Conservation (phyloP, 2,888 invertebrate species). For the Liodrosophila aerea region DNA sequence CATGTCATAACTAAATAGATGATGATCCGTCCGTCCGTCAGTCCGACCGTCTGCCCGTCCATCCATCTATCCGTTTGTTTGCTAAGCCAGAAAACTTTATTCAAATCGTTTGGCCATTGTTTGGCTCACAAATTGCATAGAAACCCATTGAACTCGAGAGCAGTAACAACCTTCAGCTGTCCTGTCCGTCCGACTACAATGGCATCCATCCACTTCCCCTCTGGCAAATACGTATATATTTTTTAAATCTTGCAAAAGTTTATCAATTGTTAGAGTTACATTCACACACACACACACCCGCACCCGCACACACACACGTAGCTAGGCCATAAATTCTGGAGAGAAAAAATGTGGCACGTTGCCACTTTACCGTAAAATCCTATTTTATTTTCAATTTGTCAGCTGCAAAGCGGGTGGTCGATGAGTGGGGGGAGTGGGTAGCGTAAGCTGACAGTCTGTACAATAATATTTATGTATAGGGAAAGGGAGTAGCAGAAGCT, state of each 20-base stretch:
- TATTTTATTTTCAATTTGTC: constrained; percentile 74
- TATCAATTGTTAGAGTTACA: constrained; percentile 20
- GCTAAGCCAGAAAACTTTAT: no score
- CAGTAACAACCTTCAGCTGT: constrained; percentile 18
- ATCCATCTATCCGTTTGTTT: no score
- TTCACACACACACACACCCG: constrained; percentile 4
- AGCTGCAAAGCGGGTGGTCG: constrained; percentile 18
- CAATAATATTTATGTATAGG: constrained; percentile 26
- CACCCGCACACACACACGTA: constrained; percentile 25
- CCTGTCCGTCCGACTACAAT: no score
- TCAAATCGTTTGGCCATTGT: constrained; percentile 34
- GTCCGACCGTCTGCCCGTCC: no score
- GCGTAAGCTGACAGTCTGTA: constrained; percentile 45
- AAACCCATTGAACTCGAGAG: constrained; percentile 25
- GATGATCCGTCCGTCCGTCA: constrained; percentile 15
- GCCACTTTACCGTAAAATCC: constrained; percentile 64
- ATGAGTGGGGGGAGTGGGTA: constrained; percentile 7
- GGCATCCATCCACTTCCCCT: no score
- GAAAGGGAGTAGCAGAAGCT: constrained; percentile 21
- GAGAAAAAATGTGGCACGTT: constrained; percentile 39
- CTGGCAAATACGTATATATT: constrained; percentile 4
- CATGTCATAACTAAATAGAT: constrained; percentile 21
- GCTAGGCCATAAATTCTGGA: constrained; percentile 52
- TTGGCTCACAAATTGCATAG: constrained; percentile 40
- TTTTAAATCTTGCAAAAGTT: constrained; percentile 4